These are phyloP conservation scores for Suncus etruscus DNA, from an alignment of 2,113 vertebrate species.

Conservation along the genomic window DNA sequence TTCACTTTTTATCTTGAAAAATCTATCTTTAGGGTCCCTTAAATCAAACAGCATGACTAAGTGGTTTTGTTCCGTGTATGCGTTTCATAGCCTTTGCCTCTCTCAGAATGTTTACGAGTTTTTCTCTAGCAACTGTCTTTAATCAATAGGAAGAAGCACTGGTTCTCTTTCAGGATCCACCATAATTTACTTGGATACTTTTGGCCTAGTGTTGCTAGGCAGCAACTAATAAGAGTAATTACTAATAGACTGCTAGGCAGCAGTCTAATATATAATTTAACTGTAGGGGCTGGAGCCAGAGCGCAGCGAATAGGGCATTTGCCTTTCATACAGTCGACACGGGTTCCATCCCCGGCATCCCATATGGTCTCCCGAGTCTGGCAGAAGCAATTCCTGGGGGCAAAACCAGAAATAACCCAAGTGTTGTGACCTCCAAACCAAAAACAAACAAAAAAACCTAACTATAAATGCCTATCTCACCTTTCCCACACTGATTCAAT, in stretches of 20 bases:
- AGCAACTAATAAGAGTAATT: too few relatives aligned
- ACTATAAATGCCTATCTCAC: neutral
- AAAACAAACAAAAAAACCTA: neutral
- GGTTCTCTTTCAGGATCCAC: neutral
- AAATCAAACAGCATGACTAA: neutral
- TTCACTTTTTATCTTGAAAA: neutral
- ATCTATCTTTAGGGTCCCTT: neutral
- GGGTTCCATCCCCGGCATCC: too few relatives aligned
- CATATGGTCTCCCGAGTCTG: too few relatives aligned
- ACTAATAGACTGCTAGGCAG: too few relatives aligned
- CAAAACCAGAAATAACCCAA: too few relatives aligned
- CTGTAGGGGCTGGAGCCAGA: too few relatives aligned
- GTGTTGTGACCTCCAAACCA: too few relatives aligned
- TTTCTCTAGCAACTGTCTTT: constrained; percentile 19
- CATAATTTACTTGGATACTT: constrained; percentile 4
- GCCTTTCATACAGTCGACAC: too few relatives aligned
- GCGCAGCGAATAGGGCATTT: too few relatives aligned
- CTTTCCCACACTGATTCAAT: neutral
- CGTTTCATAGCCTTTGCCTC: neutral
- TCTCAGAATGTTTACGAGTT: constrained; percentile 6
- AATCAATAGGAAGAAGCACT: neutral
- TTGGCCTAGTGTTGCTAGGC: neutral
- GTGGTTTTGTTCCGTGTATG: neutral
- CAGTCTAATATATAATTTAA: too few relatives aligned
- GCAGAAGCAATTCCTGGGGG: too few relatives aligned